Evolutionary conservation across 2,797 vertebrate species (phyloP).

Genomic region (Lateolabrax maculatus): DNA sequence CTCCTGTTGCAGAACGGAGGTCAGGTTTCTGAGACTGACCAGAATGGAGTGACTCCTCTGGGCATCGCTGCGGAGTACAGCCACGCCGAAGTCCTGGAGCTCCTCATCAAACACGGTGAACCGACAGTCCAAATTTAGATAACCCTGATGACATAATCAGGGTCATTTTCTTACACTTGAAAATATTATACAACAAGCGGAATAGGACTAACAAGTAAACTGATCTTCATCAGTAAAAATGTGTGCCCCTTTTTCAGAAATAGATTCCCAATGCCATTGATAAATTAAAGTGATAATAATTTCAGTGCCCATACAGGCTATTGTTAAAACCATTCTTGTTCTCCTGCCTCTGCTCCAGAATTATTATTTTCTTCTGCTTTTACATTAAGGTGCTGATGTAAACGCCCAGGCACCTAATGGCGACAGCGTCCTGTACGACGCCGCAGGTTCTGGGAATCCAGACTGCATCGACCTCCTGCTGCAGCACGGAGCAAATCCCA

Average conservation of each 20-base stretch:
- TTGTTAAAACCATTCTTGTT: background rate
- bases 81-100: slow-evolving; percentile 87
- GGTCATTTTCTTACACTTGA: too few species aligned
- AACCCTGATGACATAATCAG: too few species aligned
- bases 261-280: too few species aligned
- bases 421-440: slow-evolving; percentile 88
- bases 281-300: too few species aligned
- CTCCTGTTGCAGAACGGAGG: slow-evolving; percentile 86
- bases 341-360: background rate
- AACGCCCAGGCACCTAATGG: slow-evolving; percentile 87
- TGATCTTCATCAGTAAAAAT: too few species aligned
- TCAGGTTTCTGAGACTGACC: slow-evolving; percentile 83
- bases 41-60: slow-evolving; percentile 89
- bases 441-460: slow-evolving; percentile 87
- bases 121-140: too few species aligned
- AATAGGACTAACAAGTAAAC: too few species aligned
- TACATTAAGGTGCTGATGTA: slow-evolving; percentile 85
- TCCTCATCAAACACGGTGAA: slow-evolving; percentile 90
- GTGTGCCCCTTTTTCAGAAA: too few species aligned
- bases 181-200: too few species aligned
- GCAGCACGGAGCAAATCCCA: slow-evolving; percentile 89
- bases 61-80: slow-evolving; percentile 88
- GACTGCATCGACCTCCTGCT: slow-evolving; percentile 89
- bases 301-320: too few species aligned
- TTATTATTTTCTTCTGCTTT: too few species aligned